phyloP scores from a whole-genome alignment of 2,888 invertebrate species.

The Teinopalpus imperialis region DNA sequence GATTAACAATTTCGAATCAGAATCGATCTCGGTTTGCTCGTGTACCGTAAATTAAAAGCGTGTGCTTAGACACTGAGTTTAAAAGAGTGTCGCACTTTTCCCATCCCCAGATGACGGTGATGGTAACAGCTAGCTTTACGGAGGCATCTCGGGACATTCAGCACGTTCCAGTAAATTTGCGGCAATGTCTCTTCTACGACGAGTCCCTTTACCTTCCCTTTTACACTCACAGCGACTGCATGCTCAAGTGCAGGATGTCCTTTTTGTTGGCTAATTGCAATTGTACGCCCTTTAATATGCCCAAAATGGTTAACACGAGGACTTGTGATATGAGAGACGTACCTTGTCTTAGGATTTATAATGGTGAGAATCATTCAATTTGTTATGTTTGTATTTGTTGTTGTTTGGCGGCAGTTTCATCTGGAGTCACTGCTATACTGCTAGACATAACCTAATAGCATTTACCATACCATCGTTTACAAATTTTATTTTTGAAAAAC shows the following conservation, averaged over 20 bases:
- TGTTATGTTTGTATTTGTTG: no score
- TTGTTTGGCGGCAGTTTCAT: no score
- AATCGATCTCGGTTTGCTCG: no score
- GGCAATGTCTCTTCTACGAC: slow-evolving; percentile 82
- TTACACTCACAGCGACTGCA: slow-evolving; percentile 83
- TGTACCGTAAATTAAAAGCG: no score
- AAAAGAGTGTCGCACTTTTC: no score
- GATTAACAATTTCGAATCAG: no score
- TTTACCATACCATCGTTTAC: no score
- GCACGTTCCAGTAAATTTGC: slow-evolving; percentile 57
- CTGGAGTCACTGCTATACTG: no score
- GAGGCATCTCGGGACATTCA: slow-evolving; percentile 72
- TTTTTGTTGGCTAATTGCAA: slow-evolving; percentile 76
- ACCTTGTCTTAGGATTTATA: slow-evolving; percentile 66
- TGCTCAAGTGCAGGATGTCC: slow-evolving; percentile 78
- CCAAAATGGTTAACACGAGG: slow-evolving; percentile 53
- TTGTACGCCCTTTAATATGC: slow-evolving; percentile 82
- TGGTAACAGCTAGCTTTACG: slow-evolving; percentile 66
- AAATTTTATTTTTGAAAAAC: no score
- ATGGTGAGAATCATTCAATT: slow-evolving; percentile 61
- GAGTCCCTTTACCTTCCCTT: slow-evolving; percentile 70
- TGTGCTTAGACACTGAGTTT: no score
- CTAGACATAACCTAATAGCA: no score
- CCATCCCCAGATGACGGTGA: slow-evolving; percentile 71
- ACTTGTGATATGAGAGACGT: slow-evolving; percentile 78